phyloP scores from a whole-genome alignment of 2,888 invertebrate species.

The Eupithecia dodoneata region DNA sequence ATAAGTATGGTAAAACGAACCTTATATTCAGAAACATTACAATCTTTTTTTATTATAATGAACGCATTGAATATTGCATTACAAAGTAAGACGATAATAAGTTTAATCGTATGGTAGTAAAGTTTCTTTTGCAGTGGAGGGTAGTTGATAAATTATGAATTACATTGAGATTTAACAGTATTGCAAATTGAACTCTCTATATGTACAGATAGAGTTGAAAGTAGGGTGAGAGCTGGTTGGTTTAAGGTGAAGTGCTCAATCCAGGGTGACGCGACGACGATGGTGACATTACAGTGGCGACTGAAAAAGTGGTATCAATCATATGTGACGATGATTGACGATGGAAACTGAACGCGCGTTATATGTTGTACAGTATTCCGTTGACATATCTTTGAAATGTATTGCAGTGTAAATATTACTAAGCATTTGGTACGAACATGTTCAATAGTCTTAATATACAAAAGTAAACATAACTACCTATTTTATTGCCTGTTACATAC shows the following conservation, averaged over 20 bases:
- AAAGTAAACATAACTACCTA: no score
- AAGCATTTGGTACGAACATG: neutral
- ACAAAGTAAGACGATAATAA: neutral
- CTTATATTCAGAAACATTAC: constrained; percentile 34
- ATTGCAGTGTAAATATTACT: neutral
- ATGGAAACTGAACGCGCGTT: constrained; percentile 45
- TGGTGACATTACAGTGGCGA: constrained; percentile 54
- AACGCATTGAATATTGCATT: constrained; percentile 10
- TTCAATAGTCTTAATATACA: neutral
- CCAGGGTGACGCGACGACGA: constrained; percentile 44
- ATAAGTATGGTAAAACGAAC: constrained; percentile 45
- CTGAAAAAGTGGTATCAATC: constrained; percentile 79
- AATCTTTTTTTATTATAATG: neutral
- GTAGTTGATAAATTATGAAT: constrained; percentile 35
- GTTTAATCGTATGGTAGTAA: constrained; percentile 31
- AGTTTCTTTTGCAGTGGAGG: constrained; percentile 23
- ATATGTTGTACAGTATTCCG: constrained; percentile 40
- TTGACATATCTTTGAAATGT: constrained; percentile 39
- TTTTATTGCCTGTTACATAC: no score
- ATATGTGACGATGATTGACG: constrained; percentile 75
- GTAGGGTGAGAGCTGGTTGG: constrained; percentile 16
- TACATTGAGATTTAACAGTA: constrained; percentile 16
- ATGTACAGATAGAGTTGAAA: constrained; percentile 11
- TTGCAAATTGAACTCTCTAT: constrained; percentile 21
- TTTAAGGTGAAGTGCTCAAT: constrained; percentile 62